Conservation (phyloP, 2,797 vertebrate species). For the Mus spretus region DNA sequence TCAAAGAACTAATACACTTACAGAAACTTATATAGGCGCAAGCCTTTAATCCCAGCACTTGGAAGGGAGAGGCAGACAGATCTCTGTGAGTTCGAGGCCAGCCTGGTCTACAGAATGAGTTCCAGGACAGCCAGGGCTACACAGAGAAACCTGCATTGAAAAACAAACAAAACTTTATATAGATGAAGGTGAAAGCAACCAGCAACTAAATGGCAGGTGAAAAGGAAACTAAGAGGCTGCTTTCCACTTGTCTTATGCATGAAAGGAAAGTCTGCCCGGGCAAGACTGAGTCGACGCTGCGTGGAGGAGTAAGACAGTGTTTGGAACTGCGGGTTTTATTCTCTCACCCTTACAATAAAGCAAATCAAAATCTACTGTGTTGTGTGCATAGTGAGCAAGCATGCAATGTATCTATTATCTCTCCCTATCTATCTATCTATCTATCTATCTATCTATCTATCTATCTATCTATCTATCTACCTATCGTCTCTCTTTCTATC, state of each 20-base stretch:
- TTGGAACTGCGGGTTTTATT: not conserved
- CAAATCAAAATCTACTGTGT: not conserved
- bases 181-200: not conserved
- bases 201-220: not conserved
- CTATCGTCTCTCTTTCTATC: too few relatives aligned
- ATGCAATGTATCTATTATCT: not conserved
- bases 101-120: not conserved
- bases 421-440: not conserved
- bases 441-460: not conserved
- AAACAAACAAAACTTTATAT: not conserved
- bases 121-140: not conserved
- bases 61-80: not conserved
- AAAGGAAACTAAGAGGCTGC: slow-evolving; percentile 16
- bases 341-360: not conserved
- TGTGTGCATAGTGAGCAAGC: not conserved
- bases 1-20: not conserved
- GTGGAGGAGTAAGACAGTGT: not conserved
- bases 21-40: not conserved
- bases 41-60: not conserved
- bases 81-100: not conserved
- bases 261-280: slow-evolving; percentile 30
- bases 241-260: slow-evolving; percentile 28
- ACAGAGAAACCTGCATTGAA: not conserved
- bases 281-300: not conserved
- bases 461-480: not conserved